Conservation (phyloP, 2,797 vertebrate species). For the Masticophis lateralis region DNA sequence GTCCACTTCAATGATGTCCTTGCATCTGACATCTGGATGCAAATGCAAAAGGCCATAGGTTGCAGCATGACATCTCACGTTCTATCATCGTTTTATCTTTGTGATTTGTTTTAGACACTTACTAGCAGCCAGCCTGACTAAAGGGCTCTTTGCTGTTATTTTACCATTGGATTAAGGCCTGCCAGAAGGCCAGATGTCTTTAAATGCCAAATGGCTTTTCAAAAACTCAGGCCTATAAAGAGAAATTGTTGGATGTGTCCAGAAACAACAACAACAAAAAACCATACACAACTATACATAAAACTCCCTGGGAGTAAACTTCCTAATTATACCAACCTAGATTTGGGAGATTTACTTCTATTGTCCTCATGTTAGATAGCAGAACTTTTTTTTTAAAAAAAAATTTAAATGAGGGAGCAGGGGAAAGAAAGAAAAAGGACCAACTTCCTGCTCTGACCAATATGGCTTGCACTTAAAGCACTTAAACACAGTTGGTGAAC, state of each 20-base stretch:
- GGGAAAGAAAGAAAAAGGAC: not conserved
- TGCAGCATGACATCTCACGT: not conserved
- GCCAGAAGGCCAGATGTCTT: not conserved
- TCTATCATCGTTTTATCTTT: not conserved
- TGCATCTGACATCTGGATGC: not conserved
- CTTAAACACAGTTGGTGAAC: not conserved
- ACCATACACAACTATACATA: not conserved
- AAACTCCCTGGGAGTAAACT: not conserved
- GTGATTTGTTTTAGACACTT: not conserved
- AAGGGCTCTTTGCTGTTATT: not conserved
- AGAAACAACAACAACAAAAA: not conserved
- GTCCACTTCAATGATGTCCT: not conserved
- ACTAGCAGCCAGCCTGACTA: not conserved
- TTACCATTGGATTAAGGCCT: not conserved
- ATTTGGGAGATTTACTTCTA: not conserved
- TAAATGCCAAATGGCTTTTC: not conserved
- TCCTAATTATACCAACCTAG: not conserved
- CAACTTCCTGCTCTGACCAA: not conserved
- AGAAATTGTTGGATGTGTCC: not conserved
- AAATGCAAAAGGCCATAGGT: not conserved
- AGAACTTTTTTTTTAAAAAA: too few relatives aligned
- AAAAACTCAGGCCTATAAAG: not conserved
- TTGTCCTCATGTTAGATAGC: not conserved
- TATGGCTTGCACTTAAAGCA: not conserved
- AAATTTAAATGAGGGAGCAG: too few relatives aligned